Conservation (phyloP, 1,140 invertebrate genomes). For the Aphidius ervi region DNA sequence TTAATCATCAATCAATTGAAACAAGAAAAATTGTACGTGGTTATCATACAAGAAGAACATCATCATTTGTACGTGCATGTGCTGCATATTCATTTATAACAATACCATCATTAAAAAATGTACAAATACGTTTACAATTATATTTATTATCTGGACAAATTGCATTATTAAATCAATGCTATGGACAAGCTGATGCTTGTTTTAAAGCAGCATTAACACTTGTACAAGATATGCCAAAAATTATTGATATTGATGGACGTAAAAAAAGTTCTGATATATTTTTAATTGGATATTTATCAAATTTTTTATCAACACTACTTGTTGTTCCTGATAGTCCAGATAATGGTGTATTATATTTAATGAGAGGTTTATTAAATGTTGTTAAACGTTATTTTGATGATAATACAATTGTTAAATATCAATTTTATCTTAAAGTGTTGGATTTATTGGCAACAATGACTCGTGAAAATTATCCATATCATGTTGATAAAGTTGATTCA, state of each 20-base stretch:
- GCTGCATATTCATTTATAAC: constrained; percentile 93
- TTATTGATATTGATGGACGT: constrained; percentile 73
- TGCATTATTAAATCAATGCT: constrained; percentile 83
- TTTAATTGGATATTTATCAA: constrained; percentile 67
- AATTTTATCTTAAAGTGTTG: constrained; percentile 68
- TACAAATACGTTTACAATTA: constrained; percentile 72
- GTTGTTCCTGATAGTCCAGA: constrained; percentile 88
- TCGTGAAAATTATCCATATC: constrained; percentile 78
- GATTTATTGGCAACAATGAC: constrained; percentile 69
- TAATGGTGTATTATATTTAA: constrained; percentile 73
- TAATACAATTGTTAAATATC: constrained; percentile 53
- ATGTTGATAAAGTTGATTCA: constrained; percentile 83
- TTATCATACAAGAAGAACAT: constrained; percentile 75
- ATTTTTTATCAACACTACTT: constrained; percentile 80
- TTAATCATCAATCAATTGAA: constrained; percentile 73
- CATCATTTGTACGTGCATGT: constrained; percentile 87
- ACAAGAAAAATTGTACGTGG: constrained; percentile 70
- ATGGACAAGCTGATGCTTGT: constrained; percentile 92
- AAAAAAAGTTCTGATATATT: constrained; percentile 68
- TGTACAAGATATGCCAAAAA: constrained; percentile 72
- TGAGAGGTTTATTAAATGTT: constrained; percentile 70
- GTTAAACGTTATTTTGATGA: constrained; percentile 69
- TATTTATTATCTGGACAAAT: constrained; percentile 86
- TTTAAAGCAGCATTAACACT: constrained; percentile 82
- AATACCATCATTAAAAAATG: constrained; percentile 83